Percentiles rank a stretch among this genome's conserved stretches.
These are phyloP conservation scores for Acanthurus tractus DNA, from an alignment of 2,797 vertebrate genomes.

Conservation along the genomic window DNA sequence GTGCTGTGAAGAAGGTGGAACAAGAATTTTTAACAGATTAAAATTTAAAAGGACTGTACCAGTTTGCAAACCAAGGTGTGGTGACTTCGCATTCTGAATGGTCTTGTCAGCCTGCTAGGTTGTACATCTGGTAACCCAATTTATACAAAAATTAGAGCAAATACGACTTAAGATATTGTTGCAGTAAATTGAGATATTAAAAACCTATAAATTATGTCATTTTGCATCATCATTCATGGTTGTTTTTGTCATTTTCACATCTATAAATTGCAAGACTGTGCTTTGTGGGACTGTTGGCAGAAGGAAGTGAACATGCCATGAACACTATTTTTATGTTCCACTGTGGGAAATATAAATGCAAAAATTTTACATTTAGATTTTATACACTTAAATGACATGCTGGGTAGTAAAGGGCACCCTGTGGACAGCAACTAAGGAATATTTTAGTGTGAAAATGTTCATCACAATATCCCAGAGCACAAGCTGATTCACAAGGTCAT, in stretches of 20 bases:
- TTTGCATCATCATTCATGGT: not conserved
- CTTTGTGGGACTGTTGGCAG: not conserved
- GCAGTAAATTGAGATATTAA: not conserved
- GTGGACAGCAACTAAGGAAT: not conserved
- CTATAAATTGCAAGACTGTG: not conserved
- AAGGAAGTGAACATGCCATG: not conserved
- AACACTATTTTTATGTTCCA: not conserved
- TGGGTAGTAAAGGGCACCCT: not conserved
- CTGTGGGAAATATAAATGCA: not conserved
- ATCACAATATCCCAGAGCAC: not conserved
- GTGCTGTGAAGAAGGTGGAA: conserved; percentile 26
- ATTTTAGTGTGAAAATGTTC: not conserved
- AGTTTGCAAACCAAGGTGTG: not conserved
- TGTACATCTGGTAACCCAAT: not conserved
- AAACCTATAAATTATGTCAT: not conserved
- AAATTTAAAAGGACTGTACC: not conserved
- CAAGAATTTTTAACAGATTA: conserved; percentile 20
- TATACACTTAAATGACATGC: too few relatives aligned
- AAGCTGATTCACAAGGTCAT: not conserved
- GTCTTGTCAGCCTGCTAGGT: not conserved
- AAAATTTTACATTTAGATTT: not conserved
- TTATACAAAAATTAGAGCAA: not conserved
- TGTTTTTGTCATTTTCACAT: not conserved
- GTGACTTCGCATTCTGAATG: not conserved
- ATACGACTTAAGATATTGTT: not conserved